Base-by-base conservation (phyloP, 2,113 vertebrate species). In the Riparia riparia region DNA sequence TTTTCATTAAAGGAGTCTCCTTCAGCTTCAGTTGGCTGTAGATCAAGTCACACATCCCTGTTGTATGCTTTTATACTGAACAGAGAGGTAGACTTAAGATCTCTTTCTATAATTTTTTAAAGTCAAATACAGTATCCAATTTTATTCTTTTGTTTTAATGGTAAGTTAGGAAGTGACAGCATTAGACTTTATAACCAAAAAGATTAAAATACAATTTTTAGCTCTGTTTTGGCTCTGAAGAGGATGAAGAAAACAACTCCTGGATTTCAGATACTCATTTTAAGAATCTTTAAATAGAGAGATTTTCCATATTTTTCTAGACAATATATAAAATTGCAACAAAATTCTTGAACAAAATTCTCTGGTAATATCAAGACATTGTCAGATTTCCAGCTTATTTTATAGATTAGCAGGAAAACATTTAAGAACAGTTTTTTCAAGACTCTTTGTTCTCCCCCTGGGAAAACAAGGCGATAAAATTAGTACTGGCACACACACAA, bases 1-100 rank as follows among this genome's bases (percentile, higher is more conserved):
- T 50, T 88, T 95, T 96, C 64, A 64, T 92, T 93, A 82, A 82
- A 83, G 66, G 50, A 89, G 50, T 37, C 82, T 90, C 44, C 8
- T 83, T 54, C 60, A 64, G 8, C 47, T 77, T 87, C 44, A 77
- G 3, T 15, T 94, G 82, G 47, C 87, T 51, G 21, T 68, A 80
- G 50, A 64, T 86, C 87, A 85, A 76, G 60, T 89, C 34, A 22
- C 68, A 44, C 17, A 54, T 90, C 22, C 29, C 15, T 83, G 16
- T 82, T 82, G 28, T 28, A 44, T 66, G 50, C 25, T 80, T 80
- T 65, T 84, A 2, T 86, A 66, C 73, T 78, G 85, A 92, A 54
- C 17, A 68, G 49, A 64, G 37, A 71, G 17, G 14, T 74, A 76
- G 88, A 49, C 37, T 83, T 69, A n/a, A 77, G 57, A 77, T 74